phyloP scores from a whole-genome alignment of 2,888 invertebrate species.

The Rhodophaea formosa region DNA sequence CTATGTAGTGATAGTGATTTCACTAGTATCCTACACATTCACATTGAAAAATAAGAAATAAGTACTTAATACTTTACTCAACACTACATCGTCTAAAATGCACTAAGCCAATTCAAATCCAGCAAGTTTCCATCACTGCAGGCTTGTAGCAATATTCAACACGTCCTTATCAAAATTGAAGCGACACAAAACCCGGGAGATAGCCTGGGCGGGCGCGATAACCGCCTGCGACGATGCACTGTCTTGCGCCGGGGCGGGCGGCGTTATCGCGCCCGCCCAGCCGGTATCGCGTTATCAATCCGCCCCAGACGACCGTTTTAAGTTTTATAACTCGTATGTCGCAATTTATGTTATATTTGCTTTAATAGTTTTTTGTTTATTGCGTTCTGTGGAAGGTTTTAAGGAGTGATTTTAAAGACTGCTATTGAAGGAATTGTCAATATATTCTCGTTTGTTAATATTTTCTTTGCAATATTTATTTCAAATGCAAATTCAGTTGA shows the following conservation, averaged over 20 bases:
- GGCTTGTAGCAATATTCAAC: conserved; percentile 18
- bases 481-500: too few species aligned
- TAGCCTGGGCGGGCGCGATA: conserved; percentile 28
- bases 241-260: conserved; percentile 32
- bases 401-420: background rate
- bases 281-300: conserved; percentile 51
- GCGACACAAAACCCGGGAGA: conserved; percentile 29
- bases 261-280: conserved; percentile 54
- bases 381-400: background rate
- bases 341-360: conserved; percentile 27
- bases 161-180: conserved; percentile 27
- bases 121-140: conserved; percentile 2
- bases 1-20: too few species aligned
- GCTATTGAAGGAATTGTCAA: too few species aligned
- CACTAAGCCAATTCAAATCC: conserved; percentile 6
- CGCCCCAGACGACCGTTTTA: conserved; percentile 46
- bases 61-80: too few species aligned
- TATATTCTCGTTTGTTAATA: too few species aligned
- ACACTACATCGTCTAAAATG: background rate
- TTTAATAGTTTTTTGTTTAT: conserved; percentile 19
- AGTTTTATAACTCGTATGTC: conserved; percentile 48
- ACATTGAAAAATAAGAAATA: too few species aligned
- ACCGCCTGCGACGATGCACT: conserved; percentile 26
- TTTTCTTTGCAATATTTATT: too few species aligned
- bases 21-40: too few species aligned